A percentile compares a stretch with the other conserved stretches of the same genome.
These are phyloP conservation scores for Argyresthia albistria DNA, from an alignment of 2,888 invertebrate species.

Conservation along the genomic window DNA sequence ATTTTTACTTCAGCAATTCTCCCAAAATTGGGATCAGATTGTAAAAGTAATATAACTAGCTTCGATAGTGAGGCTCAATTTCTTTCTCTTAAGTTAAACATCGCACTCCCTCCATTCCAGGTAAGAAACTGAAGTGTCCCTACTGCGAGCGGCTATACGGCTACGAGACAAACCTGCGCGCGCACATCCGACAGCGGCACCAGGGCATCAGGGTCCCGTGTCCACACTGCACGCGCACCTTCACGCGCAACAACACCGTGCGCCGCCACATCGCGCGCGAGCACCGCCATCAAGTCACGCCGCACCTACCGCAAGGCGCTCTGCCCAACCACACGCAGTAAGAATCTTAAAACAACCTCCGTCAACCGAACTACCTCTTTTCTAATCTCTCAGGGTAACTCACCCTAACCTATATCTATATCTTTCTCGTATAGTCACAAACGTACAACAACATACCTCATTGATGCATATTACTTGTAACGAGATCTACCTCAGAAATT, in stretches of 20 bases:
- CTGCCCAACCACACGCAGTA: slow-evolving; percentile 78
- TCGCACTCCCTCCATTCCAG: slow-evolving; percentile 52
- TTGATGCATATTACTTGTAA: slow-evolving; percentile 61
- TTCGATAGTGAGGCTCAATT: too few relatives aligned
- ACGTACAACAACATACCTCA: slow-evolving; percentile 60
- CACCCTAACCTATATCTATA: background rate
- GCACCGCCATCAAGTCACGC: slow-evolving; percentile 84
- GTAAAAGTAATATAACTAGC: too few relatives aligned
- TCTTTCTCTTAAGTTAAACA: too few relatives aligned
- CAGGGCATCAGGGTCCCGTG: slow-evolving; percentile 94
- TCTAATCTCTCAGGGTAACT: slow-evolving; percentile 26
- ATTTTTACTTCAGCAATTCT: too few relatives aligned
- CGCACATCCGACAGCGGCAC: slow-evolving; percentile 92
- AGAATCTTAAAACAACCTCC: slow-evolving; percentile 21
- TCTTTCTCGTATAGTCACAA: slow-evolving; percentile 32
- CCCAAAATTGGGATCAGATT: too few relatives aligned
- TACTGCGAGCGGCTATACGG: slow-evolving; percentile 94
- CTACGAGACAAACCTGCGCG: slow-evolving; percentile 92
- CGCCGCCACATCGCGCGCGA: slow-evolving; percentile 92
- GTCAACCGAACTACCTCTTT: slow-evolving; percentile 59
- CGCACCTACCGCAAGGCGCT: slow-evolving; percentile 68
- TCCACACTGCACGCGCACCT: slow-evolving; percentile 91
- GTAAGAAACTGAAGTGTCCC: slow-evolving; percentile 93
- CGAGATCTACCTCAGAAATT: slow-evolving; percentile 66
- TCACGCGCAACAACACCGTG: slow-evolving; percentile 94